Evolutionary conservation across 2,888 invertebrate species (phyloP).

Genomic region (Tribolium freemani): DNA sequence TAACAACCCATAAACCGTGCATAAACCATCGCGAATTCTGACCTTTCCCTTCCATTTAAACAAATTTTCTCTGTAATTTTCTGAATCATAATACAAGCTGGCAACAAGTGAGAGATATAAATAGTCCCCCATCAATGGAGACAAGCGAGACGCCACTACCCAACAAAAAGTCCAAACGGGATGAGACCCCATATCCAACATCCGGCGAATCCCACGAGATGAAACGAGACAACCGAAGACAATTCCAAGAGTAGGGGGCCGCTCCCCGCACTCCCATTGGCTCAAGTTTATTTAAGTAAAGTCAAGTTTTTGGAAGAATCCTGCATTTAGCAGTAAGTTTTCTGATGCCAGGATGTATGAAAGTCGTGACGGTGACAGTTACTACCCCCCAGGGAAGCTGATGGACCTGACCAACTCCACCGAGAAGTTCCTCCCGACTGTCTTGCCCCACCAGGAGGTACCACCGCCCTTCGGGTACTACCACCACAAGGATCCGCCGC

Average conservation of each 20-base stretch:
- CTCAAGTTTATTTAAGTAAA: constrained; percentile 37
- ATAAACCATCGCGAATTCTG: constrained; percentile 4
- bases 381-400: constrained; percentile 59
- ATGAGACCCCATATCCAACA: constrained; percentile 27
- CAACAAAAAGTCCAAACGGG: constrained; percentile 33
- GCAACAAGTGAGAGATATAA: constrained; percentile 25
- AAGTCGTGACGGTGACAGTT: constrained; percentile 57
- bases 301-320: constrained; percentile 55
- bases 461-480: constrained; percentile 44
- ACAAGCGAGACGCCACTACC: constrained; percentile 16
- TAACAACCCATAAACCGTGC: constrained; percentile 10
- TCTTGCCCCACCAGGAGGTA: constrained; percentile 44
- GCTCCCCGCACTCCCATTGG: constrained; percentile 27
- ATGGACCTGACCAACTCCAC: constrained; percentile 66
- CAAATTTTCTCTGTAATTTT: neutral
- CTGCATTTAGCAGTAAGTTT: constrained; percentile 49
- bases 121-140: constrained; percentile 25
- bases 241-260: constrained; percentile 41
- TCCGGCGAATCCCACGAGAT: constrained; percentile 22
- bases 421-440: constrained; percentile 58
- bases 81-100: constrained; percentile 17
- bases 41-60: neutral
- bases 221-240: constrained; percentile 19
- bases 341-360: constrained; percentile 58
- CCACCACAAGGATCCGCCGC: constrained; percentile 44